Evolutionary conservation across 2,888 invertebrate species (phyloP).

Genomic region (Thyatira batis): DNA sequence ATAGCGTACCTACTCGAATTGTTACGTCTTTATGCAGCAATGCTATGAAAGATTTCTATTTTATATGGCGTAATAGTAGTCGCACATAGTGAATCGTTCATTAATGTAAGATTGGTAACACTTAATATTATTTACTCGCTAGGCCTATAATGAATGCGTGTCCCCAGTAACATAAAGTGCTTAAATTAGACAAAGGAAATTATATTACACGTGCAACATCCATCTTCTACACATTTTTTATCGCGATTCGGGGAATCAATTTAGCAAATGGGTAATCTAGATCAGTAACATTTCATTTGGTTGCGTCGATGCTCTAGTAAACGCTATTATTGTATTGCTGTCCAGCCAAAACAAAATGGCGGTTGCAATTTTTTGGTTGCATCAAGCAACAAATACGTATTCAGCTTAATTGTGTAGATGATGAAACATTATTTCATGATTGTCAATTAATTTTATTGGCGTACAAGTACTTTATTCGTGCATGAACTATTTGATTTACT

Average conservation of each 20-base stretch:
- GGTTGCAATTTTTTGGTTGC: conserved; percentile 19
- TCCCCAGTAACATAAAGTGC: conserved; percentile 71
- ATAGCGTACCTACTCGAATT: conserved; percentile 78
- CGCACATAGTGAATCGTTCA: conserved; percentile 82
- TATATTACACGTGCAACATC: conserved; percentile 64
- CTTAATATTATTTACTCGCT: conserved; percentile 77
- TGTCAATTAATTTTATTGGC: conserved; percentile 8
- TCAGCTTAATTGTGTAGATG: conserved; percentile 35
- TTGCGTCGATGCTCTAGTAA: conserved; percentile 3
- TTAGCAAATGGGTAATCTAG: conserved; percentile 1
- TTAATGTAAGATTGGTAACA: conserved; percentile 83
- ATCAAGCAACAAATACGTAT: conserved; percentile 15
- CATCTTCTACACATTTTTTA: conserved; percentile 52
- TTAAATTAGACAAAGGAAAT: conserved; percentile 59
- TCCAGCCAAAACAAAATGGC: conserved; percentile 48
- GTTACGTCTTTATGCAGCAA: conserved; percentile 80
- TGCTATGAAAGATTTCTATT: conserved; percentile 80
- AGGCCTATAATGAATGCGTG: conserved; percentile 74
- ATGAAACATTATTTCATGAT: conserved; percentile 9
- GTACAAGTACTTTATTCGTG: conserved; percentile 5
- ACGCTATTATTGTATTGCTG: conserved; percentile 18
- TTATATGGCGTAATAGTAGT: conserved; percentile 81
- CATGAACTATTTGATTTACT: conserved; percentile 1
- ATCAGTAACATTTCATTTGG: not conserved
- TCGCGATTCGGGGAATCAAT: conserved; percentile 20